A percentile compares a stretch with the other conserved stretches of the same genome.
Conservation (phyloP, 2,113 vertebrate species). For the Mormyrus lacerda region DNA sequence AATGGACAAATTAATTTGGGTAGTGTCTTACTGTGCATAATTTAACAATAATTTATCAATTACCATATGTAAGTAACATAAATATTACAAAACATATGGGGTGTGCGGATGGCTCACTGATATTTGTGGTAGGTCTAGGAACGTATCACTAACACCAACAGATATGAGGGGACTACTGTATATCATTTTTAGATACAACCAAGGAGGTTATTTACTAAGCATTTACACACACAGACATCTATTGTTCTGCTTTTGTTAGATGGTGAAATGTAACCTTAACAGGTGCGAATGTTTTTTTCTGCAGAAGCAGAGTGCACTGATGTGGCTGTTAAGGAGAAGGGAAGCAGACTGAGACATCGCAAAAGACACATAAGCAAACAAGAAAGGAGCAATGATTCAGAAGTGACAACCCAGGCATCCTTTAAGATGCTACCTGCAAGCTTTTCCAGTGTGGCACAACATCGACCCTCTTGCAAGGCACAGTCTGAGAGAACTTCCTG, state of each 20-base stretch:
- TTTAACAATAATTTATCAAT: neutral
- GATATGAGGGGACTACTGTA: neutral
- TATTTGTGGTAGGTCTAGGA: neutral
- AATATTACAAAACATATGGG: neutral
- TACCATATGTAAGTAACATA: neutral
- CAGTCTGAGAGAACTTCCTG: slow-evolving; percentile 12
- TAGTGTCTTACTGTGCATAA: neutral
- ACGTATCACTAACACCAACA: neutral
- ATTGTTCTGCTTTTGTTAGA: neutral
- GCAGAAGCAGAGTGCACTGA: slow-evolving; percentile 51
- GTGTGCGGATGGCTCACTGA: neutral
- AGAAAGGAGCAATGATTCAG: slow-evolving; percentile 46
- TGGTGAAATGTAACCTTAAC: slow-evolving; percentile 21
- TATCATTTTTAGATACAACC: slow-evolving; percentile 24
- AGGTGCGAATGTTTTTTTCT: slow-evolving; percentile 22
- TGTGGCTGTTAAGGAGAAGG: slow-evolving; percentile 50
- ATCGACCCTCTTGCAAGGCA: slow-evolving; percentile 21
- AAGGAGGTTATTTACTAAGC: neutral
- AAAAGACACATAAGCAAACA: slow-evolving; percentile 46
- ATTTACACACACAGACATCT: too few species aligned
- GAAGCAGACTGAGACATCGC: slow-evolving; percentile 47
- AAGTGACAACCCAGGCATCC: slow-evolving; percentile 36
- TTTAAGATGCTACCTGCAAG: slow-evolving; percentile 28
- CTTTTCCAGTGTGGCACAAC: slow-evolving; percentile 28
- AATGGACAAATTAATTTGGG: neutral